Conservation (phyloP, 2,113 vertebrate genomes). For the Phodopus roborovskii region DNA sequence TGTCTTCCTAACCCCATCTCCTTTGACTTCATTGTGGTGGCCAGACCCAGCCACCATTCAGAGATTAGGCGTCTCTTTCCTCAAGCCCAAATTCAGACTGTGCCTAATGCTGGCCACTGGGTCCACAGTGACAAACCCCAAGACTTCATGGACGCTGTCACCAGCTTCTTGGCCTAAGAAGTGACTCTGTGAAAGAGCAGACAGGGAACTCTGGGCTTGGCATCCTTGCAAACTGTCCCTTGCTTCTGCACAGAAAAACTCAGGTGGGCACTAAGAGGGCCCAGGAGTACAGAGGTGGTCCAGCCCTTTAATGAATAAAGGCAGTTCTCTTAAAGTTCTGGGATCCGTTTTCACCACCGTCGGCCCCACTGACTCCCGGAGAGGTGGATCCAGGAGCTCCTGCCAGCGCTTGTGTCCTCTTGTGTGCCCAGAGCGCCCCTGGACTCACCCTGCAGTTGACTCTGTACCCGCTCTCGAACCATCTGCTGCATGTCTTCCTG, state of each 20-base stretch:
- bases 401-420: accelerated
- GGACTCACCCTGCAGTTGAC: conserved; percentile 87
- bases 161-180: conserved; percentile 86
- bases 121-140: conserved; percentile 91
- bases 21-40: background rate
- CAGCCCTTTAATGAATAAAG: conserved; percentile 77
- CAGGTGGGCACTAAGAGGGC: background rate
- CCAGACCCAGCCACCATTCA: conserved; percentile 90
- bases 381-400: background rate
- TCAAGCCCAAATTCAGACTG: conserved; percentile 89
- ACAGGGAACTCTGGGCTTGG: background rate
- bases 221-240: background rate
- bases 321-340: background rate
- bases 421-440: conserved; percentile 56
- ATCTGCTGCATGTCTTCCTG: conserved; percentile 91
- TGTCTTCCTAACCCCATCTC: background rate
- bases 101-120: conserved; percentile 92
- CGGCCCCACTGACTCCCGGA: background rate
- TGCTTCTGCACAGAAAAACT: background rate
- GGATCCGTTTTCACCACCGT: conserved; percentile 58
- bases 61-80: conserved; percentile 93
- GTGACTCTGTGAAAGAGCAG: background rate
- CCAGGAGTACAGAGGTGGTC: background rate
- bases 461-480: conserved; percentile 86
- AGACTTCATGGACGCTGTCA: conserved; percentile 92